Conservation (phyloP, 64 coral and sea anemone genomes). For the Trachythela sp. region DNA sequence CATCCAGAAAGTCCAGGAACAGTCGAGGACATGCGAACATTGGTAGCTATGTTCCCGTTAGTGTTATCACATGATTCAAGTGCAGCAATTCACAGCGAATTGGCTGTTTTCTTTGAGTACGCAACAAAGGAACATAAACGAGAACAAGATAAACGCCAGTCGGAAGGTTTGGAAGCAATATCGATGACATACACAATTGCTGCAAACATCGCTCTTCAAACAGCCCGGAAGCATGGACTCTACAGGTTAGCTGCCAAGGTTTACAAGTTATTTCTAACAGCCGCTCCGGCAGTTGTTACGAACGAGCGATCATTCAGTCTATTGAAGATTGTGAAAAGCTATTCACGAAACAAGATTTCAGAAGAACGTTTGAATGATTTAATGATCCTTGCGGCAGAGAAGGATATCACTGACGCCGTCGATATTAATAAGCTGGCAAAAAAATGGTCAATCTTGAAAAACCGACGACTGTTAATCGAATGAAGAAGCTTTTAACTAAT, state of each 20-base stretch:
- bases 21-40: not conserved
- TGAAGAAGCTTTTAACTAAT: no score
- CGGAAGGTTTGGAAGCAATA: not conserved
- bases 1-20: not conserved
- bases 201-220: not conserved
- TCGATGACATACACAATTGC: not conserved
- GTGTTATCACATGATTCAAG: not conserved
- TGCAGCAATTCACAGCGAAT: not conserved
- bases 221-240: not conserved
- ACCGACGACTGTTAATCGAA: not conserved
- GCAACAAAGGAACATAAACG: not conserved
- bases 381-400: not conserved
- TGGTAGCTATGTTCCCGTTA: not conserved
- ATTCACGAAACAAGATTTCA: not conserved
- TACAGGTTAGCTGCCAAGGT: not conserved
- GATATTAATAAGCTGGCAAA: not conserved
- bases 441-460: constrained; percentile 9
- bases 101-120: not conserved
- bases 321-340: not conserved
- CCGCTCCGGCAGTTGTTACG: not conserved
- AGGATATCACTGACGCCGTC: not conserved
- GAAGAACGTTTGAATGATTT: not conserved
- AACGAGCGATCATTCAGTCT: not conserved
- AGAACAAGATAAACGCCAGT: not conserved
- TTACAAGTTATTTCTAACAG: constrained; percentile 14